These are phyloP conservation scores for Diplogasteroides magnus DNA, from an alignment of 1,140 invertebrate species.

Conservation along the genomic window DNA sequence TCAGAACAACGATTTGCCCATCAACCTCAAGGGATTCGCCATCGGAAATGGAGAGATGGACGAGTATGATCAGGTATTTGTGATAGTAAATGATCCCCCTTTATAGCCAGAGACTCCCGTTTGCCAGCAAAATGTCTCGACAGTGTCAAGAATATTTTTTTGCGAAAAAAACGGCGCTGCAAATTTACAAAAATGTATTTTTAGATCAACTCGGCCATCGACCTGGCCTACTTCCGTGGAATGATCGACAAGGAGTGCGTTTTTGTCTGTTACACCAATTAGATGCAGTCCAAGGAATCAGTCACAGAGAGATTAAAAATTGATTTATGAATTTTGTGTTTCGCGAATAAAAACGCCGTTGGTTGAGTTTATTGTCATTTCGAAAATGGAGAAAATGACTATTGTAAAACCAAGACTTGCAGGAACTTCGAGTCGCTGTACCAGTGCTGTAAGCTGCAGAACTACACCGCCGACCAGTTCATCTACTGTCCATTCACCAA, in stretches of 20 bases:
- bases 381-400: too few species aligned
- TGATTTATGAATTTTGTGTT: too few species aligned
- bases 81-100: neutral
- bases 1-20: constrained; percentile 7
- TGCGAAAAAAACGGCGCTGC: too few species aligned
- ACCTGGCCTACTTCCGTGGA: constrained; percentile 26
- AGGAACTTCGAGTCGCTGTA: constrained; percentile 21
- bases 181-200: neutral
- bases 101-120: too few species aligned
- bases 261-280: neutral
- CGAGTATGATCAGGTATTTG: constrained; percentile 23
- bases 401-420: constrained; percentile 1
- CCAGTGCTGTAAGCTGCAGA: constrained; percentile 19
- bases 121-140: too few species aligned
- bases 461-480: constrained; percentile 4
- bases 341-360: too few species aligned
- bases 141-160: too few species aligned
- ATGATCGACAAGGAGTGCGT: constrained; percentile 17
- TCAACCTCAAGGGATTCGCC: constrained; percentile 28
- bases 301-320: too few species aligned
- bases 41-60: constrained; percentile 35
- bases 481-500: constrained; percentile 27
- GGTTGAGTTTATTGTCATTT: too few species aligned
- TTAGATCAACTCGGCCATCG: constrained; percentile 25
- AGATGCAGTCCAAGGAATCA: too few species aligned